Percentiles rank a stretch among this genome's conserved stretches.
Evolutionary conservation across 1,140 invertebrate species (phyloP).

Genomic region (Asobara japonica): DNA sequence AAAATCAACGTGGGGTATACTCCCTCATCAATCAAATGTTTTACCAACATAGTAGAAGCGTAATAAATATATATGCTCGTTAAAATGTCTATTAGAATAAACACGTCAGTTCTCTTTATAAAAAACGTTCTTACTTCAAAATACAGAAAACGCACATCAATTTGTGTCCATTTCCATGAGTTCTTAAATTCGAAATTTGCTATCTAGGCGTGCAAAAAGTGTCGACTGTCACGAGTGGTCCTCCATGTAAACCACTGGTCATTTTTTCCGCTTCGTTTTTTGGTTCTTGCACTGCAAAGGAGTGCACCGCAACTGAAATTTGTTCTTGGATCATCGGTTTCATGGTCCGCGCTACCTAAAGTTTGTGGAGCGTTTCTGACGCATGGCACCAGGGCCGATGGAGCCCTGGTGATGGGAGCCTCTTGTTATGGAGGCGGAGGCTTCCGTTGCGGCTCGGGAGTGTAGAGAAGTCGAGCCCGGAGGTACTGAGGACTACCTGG

Average conservation of each 20-base stretch:
- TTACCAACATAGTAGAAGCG: too few species aligned
- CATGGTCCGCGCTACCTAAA: neutral
- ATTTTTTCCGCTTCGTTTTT: slow-evolving; percentile 23
- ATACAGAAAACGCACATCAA: too few species aligned
- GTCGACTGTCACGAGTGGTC: neutral
- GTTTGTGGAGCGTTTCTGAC: slow-evolving; percentile 36
- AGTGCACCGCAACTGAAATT: slow-evolving; percentile 19
- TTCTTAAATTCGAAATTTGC: neutral
- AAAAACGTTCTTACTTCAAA: too few species aligned
- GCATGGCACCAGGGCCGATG: slow-evolving; percentile 57
- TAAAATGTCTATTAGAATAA: too few species aligned
- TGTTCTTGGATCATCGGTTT: neutral
- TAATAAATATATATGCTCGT: too few species aligned
- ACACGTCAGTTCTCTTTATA: too few species aligned
- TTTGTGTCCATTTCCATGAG: too few species aligned
- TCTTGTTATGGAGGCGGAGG: slow-evolving; percentile 69
- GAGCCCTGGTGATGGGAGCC: slow-evolving; percentile 34
- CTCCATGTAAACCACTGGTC: slow-evolving; percentile 1
- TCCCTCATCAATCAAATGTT: too few species aligned
- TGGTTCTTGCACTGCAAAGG: slow-evolving; percentile 22
- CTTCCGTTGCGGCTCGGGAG: slow-evolving; percentile 77
- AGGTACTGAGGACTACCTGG: slow-evolving; percentile 76
- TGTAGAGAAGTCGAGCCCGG: slow-evolving; percentile 74
- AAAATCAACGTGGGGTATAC: too few species aligned
- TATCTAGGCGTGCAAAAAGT: slow-evolving; percentile 15